Evolutionary conservation across 2,113 vertebrate species (phyloP).

Genomic region (Paralichthys olivaceus): DNA sequence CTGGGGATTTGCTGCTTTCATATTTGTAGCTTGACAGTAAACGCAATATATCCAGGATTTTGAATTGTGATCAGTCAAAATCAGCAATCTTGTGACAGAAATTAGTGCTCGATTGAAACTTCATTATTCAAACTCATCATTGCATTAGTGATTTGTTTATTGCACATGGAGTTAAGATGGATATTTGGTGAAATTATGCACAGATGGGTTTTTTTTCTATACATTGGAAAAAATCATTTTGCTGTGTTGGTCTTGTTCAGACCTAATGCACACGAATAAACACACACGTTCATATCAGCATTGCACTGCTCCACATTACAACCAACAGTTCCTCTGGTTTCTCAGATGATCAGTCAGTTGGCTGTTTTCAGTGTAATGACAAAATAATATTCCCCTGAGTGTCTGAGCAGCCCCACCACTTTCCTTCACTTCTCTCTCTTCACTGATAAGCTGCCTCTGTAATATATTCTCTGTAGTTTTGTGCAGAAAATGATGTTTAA

Average conservation of each 20-base stretch:
- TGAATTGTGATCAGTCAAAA: no score
- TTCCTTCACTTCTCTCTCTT: slow-evolving; percentile 30
- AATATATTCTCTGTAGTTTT: slow-evolving; percentile 64
- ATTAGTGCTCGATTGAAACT: not conserved
- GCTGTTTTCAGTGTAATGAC: slow-evolving; percentile 29
- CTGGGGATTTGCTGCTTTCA: not conserved
- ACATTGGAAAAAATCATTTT: no score
- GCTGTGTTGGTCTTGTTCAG: no score
- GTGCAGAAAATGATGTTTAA: slow-evolving; percentile 68
- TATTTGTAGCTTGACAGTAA: not conserved
- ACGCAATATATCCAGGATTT: not conserved
- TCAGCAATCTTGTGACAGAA: not conserved
- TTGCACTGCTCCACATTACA: not conserved
- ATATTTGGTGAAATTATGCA: not conserved
- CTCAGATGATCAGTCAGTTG: slow-evolving; percentile 19
- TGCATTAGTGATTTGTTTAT: not conserved
- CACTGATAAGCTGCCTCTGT: slow-evolving; percentile 55
- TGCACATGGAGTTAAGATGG: not conserved
- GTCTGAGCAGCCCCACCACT: slow-evolving; percentile 48
- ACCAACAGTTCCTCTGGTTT: not conserved
- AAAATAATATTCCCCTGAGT: slow-evolving; percentile 58
- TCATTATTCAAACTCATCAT: not conserved
- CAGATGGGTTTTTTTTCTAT: not conserved
- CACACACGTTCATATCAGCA: slow-evolving; percentile 2
- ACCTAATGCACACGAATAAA: not conserved